A percentile compares a stretch with the other conserved stretches of the same genome.
phyloP scores from a whole-genome alignment of 2,888 invertebrate species.

The Automeris io region DNA sequence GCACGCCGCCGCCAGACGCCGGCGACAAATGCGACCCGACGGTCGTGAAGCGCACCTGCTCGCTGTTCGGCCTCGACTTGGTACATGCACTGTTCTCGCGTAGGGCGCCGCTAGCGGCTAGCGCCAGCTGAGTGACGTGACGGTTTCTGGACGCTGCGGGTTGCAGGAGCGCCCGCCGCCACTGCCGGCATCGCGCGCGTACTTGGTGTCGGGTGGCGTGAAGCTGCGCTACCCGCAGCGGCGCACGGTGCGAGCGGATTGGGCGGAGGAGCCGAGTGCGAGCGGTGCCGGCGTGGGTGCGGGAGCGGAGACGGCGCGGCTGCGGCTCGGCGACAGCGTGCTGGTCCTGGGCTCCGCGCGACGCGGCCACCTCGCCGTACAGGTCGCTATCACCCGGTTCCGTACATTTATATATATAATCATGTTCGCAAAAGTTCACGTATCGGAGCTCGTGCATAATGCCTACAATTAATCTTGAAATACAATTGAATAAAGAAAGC shows the following conservation, averaged over 20 bases:
- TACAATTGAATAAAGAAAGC: too few species aligned
- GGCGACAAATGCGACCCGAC: constrained; percentile 92
- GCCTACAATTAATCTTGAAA: too few species aligned
- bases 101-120: too few species aligned
- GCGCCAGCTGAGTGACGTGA: too few species aligned
- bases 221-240: constrained; percentile 95
- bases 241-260: constrained; percentile 93
- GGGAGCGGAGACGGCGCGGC: constrained; percentile 78
- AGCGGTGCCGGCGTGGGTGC: constrained; percentile 94
- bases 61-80: constrained; percentile 91
- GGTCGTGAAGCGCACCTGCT: constrained; percentile 93
- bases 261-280: constrained; percentile 74
- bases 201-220: constrained; percentile 93
- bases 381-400: constrained; percentile 50
- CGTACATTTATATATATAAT: too few species aligned
- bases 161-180: constrained; percentile 92
- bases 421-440: too few species aligned
- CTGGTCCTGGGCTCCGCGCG: constrained; percentile 92
- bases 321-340: constrained; percentile 90
- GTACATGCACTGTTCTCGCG: constrained; percentile 54
- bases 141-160: background rate
- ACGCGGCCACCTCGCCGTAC: constrained; percentile 92
- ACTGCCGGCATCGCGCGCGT: constrained; percentile 92
- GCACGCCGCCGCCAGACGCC: constrained; percentile 91
- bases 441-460: too few species aligned